Conservation (phyloP, 2,888 invertebrate species). For the Apotomis betuletana region DNA sequence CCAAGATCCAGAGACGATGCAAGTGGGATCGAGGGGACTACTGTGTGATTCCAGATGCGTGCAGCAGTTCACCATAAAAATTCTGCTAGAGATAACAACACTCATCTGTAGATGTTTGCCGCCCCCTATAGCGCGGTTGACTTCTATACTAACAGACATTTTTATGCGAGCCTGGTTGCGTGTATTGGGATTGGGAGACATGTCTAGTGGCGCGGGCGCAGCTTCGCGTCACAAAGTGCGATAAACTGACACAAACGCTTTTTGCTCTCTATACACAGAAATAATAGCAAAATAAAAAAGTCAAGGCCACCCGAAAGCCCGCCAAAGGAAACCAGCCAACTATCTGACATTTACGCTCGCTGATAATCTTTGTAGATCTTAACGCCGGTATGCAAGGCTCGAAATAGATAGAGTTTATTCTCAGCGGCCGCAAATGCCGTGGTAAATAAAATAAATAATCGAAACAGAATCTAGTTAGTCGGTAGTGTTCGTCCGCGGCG, state of each 20-base stretch:
- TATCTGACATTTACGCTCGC: slow-evolving; percentile 21
- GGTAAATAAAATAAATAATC: slow-evolving; percentile 39
- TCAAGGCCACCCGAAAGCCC: slow-evolving; percentile 35
- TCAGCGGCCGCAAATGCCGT: slow-evolving; percentile 19
- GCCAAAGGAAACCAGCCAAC: slow-evolving; percentile 23
- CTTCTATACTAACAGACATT: too few relatives aligned
- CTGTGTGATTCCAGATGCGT: too few relatives aligned
- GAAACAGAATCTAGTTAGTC: slow-evolving; percentile 30
- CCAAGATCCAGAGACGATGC: too few relatives aligned
- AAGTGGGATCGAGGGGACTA: too few relatives aligned
- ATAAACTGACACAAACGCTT: slow-evolving; percentile 12
- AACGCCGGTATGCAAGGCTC: neutral
- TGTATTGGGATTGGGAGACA: neutral
- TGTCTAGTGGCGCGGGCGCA: neutral
- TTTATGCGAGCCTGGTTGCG: too few relatives aligned
- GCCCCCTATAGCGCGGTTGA: too few relatives aligned
- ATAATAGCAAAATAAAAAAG: slow-evolving; percentile 34
- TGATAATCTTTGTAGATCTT: slow-evolving; percentile 1
- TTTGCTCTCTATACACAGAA: slow-evolving; percentile 17
- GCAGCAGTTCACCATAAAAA: too few relatives aligned
- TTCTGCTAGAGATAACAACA: too few relatives aligned
- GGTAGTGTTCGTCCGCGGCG: slow-evolving; percentile 25
- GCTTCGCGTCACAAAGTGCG: slow-evolving; percentile 5
- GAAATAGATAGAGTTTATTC: neutral
- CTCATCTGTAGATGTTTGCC: too few relatives aligned